Conservation (phyloP, 2,888 invertebrate species). For the Drosophila lacicola region DNA sequence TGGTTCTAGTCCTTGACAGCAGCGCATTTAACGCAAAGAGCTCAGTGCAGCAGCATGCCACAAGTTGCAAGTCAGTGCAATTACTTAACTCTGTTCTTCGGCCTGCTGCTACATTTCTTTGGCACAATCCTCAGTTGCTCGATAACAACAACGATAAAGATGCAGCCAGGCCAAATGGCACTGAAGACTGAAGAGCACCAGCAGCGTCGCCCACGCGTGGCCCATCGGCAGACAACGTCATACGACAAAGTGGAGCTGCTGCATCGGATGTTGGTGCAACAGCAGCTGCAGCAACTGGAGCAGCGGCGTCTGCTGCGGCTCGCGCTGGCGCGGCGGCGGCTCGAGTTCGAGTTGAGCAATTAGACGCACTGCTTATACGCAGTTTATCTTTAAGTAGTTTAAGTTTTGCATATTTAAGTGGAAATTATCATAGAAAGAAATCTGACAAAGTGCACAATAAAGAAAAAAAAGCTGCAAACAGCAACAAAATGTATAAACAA, state of each 20-base stretch:
- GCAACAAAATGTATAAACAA: neutral
- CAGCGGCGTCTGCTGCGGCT: conserved; percentile 54
- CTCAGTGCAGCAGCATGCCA: conserved; percentile 37
- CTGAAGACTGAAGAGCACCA: conserved; percentile 7
- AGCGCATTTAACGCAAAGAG: conserved; percentile 19
- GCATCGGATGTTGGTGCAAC: conserved; percentile 61
- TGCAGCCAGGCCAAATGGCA: conserved; percentile 8
- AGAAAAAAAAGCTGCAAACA: conserved; percentile 11
- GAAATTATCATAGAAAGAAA: conserved; percentile 40
- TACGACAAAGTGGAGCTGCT: conserved; percentile 58
- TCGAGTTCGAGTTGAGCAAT: conserved; percentile 30
- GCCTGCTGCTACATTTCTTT: conserved; percentile 33
- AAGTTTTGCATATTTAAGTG: conserved; percentile 56
- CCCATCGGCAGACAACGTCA: conserved; percentile 14
- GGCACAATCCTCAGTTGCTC: neutral
- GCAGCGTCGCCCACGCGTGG: conserved; percentile 1
- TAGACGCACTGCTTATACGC: conserved; percentile 22
- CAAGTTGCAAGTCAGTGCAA: conserved; percentile 1
- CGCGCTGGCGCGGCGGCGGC: conserved; percentile 24
- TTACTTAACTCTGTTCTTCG: conserved; percentile 29
- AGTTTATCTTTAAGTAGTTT: conserved; percentile 28
- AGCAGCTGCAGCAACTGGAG: conserved; percentile 58
- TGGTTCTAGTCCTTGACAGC: neutral
- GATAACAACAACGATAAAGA: neutral
- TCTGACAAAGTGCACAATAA: conserved; percentile 29